A percentile compares a stretch with the other conserved stretches of the same genome.
phyloP scores from a whole-genome alignment of 2,888 invertebrate species.

The Diarsia rubi region DNA sequence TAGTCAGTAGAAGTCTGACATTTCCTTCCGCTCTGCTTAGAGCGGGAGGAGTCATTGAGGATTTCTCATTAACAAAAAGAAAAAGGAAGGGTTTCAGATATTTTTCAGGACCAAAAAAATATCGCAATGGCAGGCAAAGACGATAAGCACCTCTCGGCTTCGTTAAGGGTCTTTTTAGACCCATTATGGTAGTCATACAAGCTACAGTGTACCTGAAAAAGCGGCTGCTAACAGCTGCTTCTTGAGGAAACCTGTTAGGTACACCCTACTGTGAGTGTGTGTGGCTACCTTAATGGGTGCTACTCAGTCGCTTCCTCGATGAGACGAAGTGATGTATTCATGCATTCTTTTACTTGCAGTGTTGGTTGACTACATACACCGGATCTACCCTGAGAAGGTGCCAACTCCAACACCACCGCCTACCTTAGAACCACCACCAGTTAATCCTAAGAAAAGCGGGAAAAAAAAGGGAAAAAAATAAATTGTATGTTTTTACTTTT shows the following conservation, averaged over 20 bases:
- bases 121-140: background rate
- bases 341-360: slow-evolving; percentile 30
- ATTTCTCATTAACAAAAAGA: too few species aligned
- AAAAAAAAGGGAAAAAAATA: background rate
- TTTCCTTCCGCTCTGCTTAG: too few species aligned
- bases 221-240: too few species aligned
- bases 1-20: too few species aligned
- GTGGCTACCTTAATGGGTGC: too few species aligned
- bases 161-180: background rate
- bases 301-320: background rate
- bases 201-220: too few species aligned
- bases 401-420: slow-evolving; percentile 73
- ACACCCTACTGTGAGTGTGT: too few species aligned
- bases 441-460: background rate
- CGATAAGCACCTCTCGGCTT: background rate
- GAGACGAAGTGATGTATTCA: background rate
- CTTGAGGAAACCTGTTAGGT: too few species aligned
- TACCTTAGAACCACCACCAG: background rate
- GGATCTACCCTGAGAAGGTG: slow-evolving; percentile 77
- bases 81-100: too few species aligned
- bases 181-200: background rate
- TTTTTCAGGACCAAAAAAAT: background rate
- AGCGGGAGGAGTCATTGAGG: too few species aligned
- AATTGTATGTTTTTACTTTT: background rate
- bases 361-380: slow-evolving; percentile 74